Evolutionary conservation across 2,888 invertebrate species (phyloP).

Genomic region (Himalopsyche japonica): DNA sequence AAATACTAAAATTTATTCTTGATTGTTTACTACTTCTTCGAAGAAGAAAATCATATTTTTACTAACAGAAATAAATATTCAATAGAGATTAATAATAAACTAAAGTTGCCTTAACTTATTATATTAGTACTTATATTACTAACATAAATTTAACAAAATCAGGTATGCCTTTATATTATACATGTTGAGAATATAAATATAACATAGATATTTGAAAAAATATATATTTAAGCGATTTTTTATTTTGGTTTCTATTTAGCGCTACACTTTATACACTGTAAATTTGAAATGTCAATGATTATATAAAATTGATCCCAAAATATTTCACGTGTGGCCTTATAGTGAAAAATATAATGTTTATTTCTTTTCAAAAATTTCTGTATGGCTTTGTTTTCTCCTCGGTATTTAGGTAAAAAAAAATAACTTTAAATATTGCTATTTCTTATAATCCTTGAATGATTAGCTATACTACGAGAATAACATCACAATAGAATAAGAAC

Average conservation of each 20-base stretch:
- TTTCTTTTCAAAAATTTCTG: constrained; percentile 7
- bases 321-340: constrained; percentile 31
- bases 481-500: not conserved
- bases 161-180: not conserved
- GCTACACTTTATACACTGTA: constrained; percentile 31
- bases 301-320: constrained; percentile 6
- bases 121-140: not conserved
- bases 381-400: constrained; percentile 6
- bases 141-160: not conserved
- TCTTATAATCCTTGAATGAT: not conserved
- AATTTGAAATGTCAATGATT: constrained; percentile 6
- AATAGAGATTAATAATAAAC: not conserved
- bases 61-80: constrained; percentile 4
- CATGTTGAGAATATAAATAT: not conserved
- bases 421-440: constrained; percentile 4
- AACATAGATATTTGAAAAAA: not conserved
- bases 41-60: not conserved
- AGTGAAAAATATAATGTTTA: constrained; percentile 15
- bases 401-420: not conserved
- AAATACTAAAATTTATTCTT: not conserved
- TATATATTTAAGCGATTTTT: not conserved
- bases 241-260: constrained; percentile 14
- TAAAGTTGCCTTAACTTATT: not conserved
- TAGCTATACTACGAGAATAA: not conserved
- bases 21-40: not conserved